Evolutionary conservation across 2,113 vertebrate species (phyloP).

Genomic region (Syrrhaptes paradoxus): DNA sequence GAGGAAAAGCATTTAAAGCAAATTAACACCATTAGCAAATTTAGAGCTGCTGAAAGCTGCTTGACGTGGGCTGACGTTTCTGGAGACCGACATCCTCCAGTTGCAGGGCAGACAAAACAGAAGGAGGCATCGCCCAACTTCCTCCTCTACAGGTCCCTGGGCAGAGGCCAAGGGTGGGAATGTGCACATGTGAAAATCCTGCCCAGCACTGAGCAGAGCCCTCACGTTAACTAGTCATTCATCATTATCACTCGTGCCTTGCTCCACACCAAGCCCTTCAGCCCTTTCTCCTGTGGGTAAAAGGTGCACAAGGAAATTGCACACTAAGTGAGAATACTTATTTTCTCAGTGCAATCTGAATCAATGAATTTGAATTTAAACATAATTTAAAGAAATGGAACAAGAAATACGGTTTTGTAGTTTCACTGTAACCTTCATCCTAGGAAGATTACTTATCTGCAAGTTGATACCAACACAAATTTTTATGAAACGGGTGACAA

Average conservation of each 20-base stretch:
- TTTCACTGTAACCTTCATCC: slow-evolving; percentile 15
- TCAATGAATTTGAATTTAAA: background rate
- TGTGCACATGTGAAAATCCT: rapidly evolving
- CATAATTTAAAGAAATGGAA: background rate
- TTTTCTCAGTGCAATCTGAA: background rate
- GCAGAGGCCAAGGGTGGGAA: background rate
- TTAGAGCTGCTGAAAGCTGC: slow-evolving; percentile 21
- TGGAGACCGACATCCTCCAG: background rate
- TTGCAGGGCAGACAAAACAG: background rate
- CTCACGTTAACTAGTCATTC: rapidly evolving
- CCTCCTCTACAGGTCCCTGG: background rate
- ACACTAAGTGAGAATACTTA: background rate
- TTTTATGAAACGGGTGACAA: background rate
- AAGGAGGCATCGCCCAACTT: background rate
- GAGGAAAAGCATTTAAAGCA: background rate
- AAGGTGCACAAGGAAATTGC: background rate
- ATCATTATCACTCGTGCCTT: background rate
- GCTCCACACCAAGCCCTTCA: background rate
- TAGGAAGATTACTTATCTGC: background rate
- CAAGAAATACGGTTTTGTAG: background rate
- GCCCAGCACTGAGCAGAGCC: background rate
- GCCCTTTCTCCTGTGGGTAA: background rate
- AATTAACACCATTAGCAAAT: background rate
- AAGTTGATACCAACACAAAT: background rate
- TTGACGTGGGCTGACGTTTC: background rate